phyloP scores from a whole-genome alignment of 2,888 invertebrate genomes.

The Phengaris alcon region DNA sequence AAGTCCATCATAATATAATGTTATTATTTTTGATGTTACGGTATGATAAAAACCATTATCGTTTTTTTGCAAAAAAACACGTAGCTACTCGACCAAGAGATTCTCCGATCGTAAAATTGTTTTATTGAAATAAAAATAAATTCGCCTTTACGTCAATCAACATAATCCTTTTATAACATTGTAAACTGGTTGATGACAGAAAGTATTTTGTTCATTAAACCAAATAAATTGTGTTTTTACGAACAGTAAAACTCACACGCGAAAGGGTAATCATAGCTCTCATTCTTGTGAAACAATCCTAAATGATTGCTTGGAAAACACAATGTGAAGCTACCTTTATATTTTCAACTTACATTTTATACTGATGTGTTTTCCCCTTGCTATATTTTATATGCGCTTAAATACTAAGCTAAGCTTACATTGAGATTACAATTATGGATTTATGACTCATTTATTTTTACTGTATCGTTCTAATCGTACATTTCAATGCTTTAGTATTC shows the following conservation, averaged over 20 bases:
- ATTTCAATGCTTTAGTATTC: not conserved
- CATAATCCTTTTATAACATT: conserved; percentile 2
- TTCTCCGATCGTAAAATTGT: not conserved
- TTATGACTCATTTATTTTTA: not conserved
- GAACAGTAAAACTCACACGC: conserved; percentile 25
- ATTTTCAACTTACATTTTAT: not conserved
- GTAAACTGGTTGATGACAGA: conserved; percentile 18
- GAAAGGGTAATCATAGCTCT: conserved; percentile 36
- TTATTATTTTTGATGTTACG: no score
- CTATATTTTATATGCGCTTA: conserved; percentile 6
- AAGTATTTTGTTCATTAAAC: conserved; percentile 16
- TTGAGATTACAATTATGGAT: conserved; percentile 12
- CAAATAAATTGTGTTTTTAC: conserved; percentile 24
- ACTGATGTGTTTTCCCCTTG: conserved; percentile 10
- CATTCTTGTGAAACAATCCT: conserved; percentile 28
- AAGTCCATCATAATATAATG: no score
- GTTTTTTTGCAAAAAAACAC: no score
- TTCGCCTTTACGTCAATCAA: not conserved
- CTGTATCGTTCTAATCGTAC: not conserved
- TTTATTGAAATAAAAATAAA: conserved; percentile 1
- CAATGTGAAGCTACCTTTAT: not conserved
- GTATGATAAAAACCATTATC: no score
- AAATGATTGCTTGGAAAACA: conserved; percentile 5
- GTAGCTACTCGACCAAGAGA: no score
- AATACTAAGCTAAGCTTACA: conserved; percentile 6